A percentile compares a stretch with the other conserved stretches of the same genome.
Evolutionary conservation across 1,140 invertebrate species (phyloP).

Genomic region (Pomacea maculata): DNA sequence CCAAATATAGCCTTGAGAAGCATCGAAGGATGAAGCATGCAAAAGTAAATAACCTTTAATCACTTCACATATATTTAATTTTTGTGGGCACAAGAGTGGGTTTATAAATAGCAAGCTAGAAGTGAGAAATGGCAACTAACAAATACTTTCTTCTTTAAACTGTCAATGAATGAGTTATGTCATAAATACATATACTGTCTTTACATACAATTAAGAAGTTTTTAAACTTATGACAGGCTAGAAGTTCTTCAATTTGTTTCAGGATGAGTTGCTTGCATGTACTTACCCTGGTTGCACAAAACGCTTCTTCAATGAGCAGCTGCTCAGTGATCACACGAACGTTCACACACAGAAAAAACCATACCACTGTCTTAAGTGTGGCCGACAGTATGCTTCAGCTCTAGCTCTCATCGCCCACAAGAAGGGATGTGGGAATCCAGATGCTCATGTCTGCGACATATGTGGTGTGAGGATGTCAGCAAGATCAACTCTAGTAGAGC

Average conservation of each 20-base stretch:
- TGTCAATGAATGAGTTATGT: no score
- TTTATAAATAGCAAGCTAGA: no score
- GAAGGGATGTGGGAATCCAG: conserved; percentile 3
- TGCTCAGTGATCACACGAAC: not conserved
- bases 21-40: conserved; percentile 8
- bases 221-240: no score
- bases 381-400: not conserved
- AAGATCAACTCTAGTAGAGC: not conserved
- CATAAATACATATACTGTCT: no score
- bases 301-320: conserved; percentile 2
- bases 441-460: conserved; percentile 2
- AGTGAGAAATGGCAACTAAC: no score
- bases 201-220: no score
- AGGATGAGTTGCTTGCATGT: not conserved
- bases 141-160: no score
- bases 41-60: not conserved
- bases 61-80: no score
- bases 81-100: no score
- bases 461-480: conserved; percentile 3
- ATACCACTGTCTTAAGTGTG: conserved; percentile 1
- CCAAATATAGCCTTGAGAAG: conserved; percentile 2
- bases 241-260: not conserved
- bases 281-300: conserved; percentile 3
- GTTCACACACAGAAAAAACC: conserved; percentile 9
- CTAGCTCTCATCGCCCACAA: not conserved